Base-by-base conservation (phyloP, 1,140 invertebrate species). In the Hermetia illucens region DNA sequence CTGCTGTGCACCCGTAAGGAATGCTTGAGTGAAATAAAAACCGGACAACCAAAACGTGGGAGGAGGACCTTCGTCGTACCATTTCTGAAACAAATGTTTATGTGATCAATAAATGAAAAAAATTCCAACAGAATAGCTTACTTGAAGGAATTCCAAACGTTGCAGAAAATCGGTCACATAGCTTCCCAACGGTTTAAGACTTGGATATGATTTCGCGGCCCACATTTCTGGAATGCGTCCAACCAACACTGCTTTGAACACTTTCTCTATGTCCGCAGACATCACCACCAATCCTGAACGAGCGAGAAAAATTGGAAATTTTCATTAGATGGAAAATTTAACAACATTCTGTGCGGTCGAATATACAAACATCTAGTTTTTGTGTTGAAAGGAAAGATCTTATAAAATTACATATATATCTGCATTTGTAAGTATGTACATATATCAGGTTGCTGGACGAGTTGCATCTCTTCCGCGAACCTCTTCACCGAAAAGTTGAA, bases 1-100 rank as follows among this genome's bases (percentile, higher is more conserved):
- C 65, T 96, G 91, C 48, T 88, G 77, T 13, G 80, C 84, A 18
- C 89, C 91, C 5, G 92, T 96, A 12, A 96, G 66, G 63, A 96
- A 96, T 5, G 90, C 89, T 66, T 95, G 90, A 0, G 91, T 91
- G 56, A 94, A 95, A 58, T 81, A 96, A 61, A 97, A 94, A 15
- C 89, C 91, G 1, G 90, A 88, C 21, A 97, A 62, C 92, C 92
- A 96, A 62, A 83, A 94, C 8, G 80, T 74, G 3, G 63, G 42
- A 1, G 91, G 88, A 13, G 83, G 75, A 5, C 88, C 89, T 42
- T 79, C 50, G 12, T 82, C 71, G 46, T 77, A 84, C 92, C 91
- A 95, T 47, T 75, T 68, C 75, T 89, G 50, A 3, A 37, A 43
- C 4, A 18, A 5, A 10, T 21, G 24, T 39, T 38, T 18, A 47